Evolutionary conservation across 2,888 invertebrate species (phyloP), one percentile per base, ranked within the genome.

Genomic region (Bembecia ichneumoniformis): DNA sequence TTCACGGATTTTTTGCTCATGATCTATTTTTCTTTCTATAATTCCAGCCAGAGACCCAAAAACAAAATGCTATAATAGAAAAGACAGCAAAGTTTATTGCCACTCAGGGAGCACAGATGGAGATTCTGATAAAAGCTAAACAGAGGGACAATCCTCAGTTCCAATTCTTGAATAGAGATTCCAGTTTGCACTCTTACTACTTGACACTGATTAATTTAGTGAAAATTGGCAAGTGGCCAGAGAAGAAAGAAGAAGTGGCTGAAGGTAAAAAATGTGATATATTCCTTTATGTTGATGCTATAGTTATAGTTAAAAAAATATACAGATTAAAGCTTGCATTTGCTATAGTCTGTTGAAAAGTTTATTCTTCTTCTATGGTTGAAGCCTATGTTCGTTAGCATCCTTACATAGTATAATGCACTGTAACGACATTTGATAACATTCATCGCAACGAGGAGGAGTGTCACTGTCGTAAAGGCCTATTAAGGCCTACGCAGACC

Each of bases 41-140:
- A 49, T 17, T 51, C 43, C 79, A 97, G 96, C 98, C 98, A 0
- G 92, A 92, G 57, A 93, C 93, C 3, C 89, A 93, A 65, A 98
- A 97, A 75, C 91, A 94, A 63, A 95, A 97, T 74, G 94, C 95
- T 11, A 95, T 99, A 55, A 97, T 99, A 64, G 97, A 98, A 70
- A 97, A 97, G 81, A 99, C 96, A 0, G 95, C 96, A 0, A 88
- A 92, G 60, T 96, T 96, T 78, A 95, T 96, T 60, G 92, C 93
- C 60, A 90, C 91, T 47, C 97, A 98, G 71, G 99, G 99, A 0
- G 90, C 93, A 5, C 99, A 99, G 83, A 98, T 99, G 98, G 99
- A 99, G 87, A 98, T 99, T 59, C 89, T 99, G 10, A 93, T 99
- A 59, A 99, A 99, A 81, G 96, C 98, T 3, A 99, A 99, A 81